Evolutionary conservation across 2,888 invertebrate genomes (phyloP), one percentile per base, ranked within the genome.

Genomic region (Allygus modestus): DNA sequence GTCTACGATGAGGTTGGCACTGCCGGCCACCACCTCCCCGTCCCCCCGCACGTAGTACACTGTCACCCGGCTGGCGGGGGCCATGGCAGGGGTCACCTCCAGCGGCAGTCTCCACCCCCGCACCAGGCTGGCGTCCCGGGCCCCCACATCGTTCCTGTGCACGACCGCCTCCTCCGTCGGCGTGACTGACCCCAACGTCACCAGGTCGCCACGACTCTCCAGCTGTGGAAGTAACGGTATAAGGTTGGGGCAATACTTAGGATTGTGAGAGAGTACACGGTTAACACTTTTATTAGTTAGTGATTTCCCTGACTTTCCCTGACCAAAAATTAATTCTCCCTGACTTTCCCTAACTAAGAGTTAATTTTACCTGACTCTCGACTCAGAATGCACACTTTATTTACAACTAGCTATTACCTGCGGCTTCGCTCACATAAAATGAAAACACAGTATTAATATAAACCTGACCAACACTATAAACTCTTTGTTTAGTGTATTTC

Each of bases 11-110:
- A 93, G 91, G 88, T 91, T 90, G 85, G 92, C 91, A 86, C 91
- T 92, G 4, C 93, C 92, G 61, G 93, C 93, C 12, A 94, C 91
- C 0, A 93, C 89, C 87, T 94, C 93, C 0, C 92, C 92, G 58
- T 92, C 91, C 26, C 91, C 87, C 26, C 90, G 89, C 84, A 92
- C 91, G 88, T 93, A 93, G 86, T 92, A 94, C 0, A 93, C 92
- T 0, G 94, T 90, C 84, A 92, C 85, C 85, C 92, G 91, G 71
- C 92, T 92, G 20, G 91, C 91, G 0, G 92, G 92, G 81, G 92
- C 92, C 92, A 92, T 92, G 85, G 92, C 91, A 85, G 91, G 91
- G 0, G 91, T 90, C 26, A 92, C 89, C 83, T 90, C 91, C 43
- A 92, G 89, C 0, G 92, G 91, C 51, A 92, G 84, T 90, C 91